A percentile compares a stretch with the other conserved stretches of the same genome.
Conservation (phyloP, 2,797 vertebrate genomes). For the Spheniscus humboldti region DNA sequence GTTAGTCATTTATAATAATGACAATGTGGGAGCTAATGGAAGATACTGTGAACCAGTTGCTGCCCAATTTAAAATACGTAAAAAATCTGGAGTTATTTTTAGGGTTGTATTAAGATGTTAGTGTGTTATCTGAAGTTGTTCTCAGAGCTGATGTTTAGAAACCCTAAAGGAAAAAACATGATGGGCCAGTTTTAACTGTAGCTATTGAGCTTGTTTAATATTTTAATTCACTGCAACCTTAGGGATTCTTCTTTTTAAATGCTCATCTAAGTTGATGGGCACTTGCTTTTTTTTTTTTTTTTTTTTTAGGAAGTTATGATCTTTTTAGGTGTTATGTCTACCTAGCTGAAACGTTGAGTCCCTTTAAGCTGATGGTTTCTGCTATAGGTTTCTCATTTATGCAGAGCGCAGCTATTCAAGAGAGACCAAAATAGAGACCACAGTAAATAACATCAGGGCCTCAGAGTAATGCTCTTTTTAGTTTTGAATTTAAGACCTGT, state of each 20-base stretch:
- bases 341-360: background rate
- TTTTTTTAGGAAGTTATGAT: background rate
- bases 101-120: background rate
- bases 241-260: background rate
- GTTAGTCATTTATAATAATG: background rate
- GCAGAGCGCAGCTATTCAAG: background rate
- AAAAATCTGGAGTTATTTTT: background rate
- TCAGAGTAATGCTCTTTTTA: background rate
- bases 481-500: background rate
- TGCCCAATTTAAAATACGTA: background rate
- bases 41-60: background rate
- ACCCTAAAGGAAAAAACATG: background rate
- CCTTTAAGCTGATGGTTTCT: background rate
- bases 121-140: background rate
- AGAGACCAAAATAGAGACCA: background rate
- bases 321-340: background rate
- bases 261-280: background rate
- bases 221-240: background rate
- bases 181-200: background rate
- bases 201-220: background rate
- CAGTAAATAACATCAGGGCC: background rate
- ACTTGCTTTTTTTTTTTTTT: background rate
- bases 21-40: conserved; percentile 15
- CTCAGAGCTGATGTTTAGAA: background rate
- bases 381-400: background rate